Base-by-base conservation (phyloP, 2,797 vertebrate genomes). In the Dermochelys coriacea region DNA sequence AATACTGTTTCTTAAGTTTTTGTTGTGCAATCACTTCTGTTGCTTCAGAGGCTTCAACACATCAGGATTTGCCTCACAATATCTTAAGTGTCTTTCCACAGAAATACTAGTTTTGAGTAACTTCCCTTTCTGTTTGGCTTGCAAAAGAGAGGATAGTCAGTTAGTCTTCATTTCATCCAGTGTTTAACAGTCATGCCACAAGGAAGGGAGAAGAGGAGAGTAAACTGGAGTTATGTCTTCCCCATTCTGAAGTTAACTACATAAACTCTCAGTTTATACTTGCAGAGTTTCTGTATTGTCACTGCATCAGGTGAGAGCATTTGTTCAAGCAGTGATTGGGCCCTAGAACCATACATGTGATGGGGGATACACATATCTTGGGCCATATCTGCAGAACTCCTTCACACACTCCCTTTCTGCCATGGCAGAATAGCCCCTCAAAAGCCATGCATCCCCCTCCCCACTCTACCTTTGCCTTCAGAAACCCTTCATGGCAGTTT, bases 111-210 rank as follows among this genome's bases (percentile, higher is more conserved):
- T 45, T 16, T 77, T 97, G 47, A 55, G 81, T 50, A 95, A 96
- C 2, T 49, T 15, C 80, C 59, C 96, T 82, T 93, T 87, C 86
- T 50, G 78, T 90, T 93, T 87, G 45, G 31, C 85, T 97, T 94
- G 52, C 87, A 71, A 82, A 90, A 92, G 12, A 37, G 1, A 10
- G 85, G 27, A 61, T 19, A 52, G 27, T 79, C 68, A 27, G 79
- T 91, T 94, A 82, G 74, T 87, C 80, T 91, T 78, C 47, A 85
- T 80, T 87, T 88, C 82, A 94, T 50, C 41, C 57, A 16, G 6
- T 82, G 4, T 37, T 50, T 68, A 80, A 80, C 0, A 1, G 64
- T 74, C 25, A 50, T 31, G 29, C 34, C 19, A 88, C 79, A 9
- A 31, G 57, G 79, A 89, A 80, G 90, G 41, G 57, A 0, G 0